These are phyloP conservation scores for Hippopotamus amphibius DNA, from an alignment of 2,113 vertebrate species.

Conservation along the genomic window DNA sequence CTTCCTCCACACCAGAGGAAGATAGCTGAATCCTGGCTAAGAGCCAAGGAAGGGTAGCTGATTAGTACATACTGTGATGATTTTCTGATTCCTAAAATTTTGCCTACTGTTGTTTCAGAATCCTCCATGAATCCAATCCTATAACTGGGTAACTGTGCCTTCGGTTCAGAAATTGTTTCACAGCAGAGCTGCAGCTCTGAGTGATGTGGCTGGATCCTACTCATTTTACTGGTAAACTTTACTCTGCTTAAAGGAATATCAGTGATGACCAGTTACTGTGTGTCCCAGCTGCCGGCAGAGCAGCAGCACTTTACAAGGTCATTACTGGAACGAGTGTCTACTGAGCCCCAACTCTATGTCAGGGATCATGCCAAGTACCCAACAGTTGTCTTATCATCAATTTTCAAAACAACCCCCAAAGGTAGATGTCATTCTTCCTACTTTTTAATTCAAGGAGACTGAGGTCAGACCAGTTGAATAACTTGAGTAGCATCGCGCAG, in stretches of 20 bases:
- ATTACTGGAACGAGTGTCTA: background rate
- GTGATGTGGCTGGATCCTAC: fast-evolving
- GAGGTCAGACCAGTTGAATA: background rate
- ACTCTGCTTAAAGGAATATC: background rate
- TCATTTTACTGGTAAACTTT: fast-evolving
- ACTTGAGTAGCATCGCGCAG: too few species aligned
- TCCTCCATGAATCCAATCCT: background rate
- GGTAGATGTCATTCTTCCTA: too few species aligned
- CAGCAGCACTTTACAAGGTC: fast-evolving
- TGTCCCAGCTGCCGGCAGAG: background rate
- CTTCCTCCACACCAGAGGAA: background rate
- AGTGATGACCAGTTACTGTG: fast-evolving
- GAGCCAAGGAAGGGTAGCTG: too few species aligned
- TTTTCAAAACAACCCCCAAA: background rate
- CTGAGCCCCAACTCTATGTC: background rate
- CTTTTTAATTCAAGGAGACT: background rate
- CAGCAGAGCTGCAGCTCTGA: background rate
- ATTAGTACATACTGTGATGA: too few species aligned
- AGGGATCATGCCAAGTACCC: background rate
- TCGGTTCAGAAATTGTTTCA: background rate
- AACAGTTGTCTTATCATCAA: fast-evolving
- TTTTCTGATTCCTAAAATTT: background rate
- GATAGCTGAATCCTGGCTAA: background rate
- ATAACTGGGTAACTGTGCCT: background rate
- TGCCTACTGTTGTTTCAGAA: background rate